phyloP scores from a whole-genome alignment of 2,113 vertebrate genomes.

The Tragulus kanchil region DNA sequence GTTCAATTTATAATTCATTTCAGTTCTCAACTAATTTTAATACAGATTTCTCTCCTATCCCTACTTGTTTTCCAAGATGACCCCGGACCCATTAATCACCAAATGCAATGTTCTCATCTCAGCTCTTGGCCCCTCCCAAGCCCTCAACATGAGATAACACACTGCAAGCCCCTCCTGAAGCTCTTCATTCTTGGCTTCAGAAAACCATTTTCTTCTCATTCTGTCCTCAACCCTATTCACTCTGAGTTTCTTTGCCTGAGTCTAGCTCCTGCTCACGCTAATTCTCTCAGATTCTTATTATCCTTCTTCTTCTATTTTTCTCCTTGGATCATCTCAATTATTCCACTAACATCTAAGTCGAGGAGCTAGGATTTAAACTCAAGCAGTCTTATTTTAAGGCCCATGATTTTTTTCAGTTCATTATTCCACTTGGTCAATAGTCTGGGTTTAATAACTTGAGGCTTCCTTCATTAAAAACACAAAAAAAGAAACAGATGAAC shows the following conservation, averaged over 20 bases:
- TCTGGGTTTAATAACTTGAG: background rate
- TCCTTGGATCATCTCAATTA: background rate
- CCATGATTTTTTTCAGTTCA: background rate
- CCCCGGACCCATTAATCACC: background rate
- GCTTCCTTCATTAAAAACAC: background rate
- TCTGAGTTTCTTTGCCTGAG: background rate
- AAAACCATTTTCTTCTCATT: background rate
- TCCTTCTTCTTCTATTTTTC: background rate
- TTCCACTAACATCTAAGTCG: background rate
- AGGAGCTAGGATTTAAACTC: background rate
- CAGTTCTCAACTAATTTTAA: background rate
- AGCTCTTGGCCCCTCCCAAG: background rate
- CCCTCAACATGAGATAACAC: background rate
- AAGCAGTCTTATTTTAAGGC: background rate
- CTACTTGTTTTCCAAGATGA: background rate
- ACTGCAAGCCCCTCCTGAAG: background rate
- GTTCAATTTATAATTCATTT: background rate
- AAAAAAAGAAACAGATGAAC: too few relatives aligned
- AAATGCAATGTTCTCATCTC: background rate
- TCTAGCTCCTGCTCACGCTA: background rate
- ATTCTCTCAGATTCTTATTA: background rate
- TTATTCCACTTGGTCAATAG: background rate
- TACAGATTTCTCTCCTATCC: background rate
- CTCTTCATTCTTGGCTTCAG: background rate
- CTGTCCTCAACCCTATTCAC: background rate